Evolutionary conservation across 2,888 invertebrate species (phyloP).

Genomic region (Idaea aversata): DNA sequence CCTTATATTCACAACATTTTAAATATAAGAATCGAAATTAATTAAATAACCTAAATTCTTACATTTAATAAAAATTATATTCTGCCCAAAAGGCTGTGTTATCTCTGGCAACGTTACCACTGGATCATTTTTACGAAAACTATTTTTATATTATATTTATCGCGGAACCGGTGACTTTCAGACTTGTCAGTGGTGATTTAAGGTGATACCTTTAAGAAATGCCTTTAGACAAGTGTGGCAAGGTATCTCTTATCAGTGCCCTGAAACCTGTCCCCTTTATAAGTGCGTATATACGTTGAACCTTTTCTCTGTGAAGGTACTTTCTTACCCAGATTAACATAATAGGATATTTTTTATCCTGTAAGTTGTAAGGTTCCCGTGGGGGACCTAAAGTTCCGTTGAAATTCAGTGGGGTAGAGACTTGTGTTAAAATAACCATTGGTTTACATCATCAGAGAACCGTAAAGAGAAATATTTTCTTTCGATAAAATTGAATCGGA

Average conservation of each 20-base stretch:
- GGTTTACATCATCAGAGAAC: conserved; percentile 34
- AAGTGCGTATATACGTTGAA: conserved; percentile 41
- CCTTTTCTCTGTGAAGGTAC: conserved; percentile 44
- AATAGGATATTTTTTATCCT: conserved; percentile 56
- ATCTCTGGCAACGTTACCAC: no score
- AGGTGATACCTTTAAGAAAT: not conserved
- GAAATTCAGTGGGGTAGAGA: conserved; percentile 39
- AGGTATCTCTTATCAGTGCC: conserved; percentile 35
- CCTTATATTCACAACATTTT: no score
- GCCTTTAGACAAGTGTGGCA: conserved; percentile 12
- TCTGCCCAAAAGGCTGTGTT: no score
- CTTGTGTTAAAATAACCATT: conserved; percentile 42
- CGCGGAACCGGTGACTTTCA: no score
- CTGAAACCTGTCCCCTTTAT: conserved; percentile 42
- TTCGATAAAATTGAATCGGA: conserved; percentile 10
- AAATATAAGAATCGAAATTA: no score
- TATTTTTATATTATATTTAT: no score
- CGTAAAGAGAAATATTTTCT: conserved; percentile 17
- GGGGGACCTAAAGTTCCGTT: conserved; percentile 49
- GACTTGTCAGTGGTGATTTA: no score
- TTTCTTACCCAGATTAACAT: conserved; percentile 49
- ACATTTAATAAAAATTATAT: no score
- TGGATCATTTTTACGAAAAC: no score
- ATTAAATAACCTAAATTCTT: no score
- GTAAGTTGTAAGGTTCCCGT: conserved; percentile 49